Evolutionary conservation across 1,140 invertebrate species (phyloP), one percentile per base, ranked within the genome.

Genomic region (Carcinoscorpius rotundicauda): DNA sequence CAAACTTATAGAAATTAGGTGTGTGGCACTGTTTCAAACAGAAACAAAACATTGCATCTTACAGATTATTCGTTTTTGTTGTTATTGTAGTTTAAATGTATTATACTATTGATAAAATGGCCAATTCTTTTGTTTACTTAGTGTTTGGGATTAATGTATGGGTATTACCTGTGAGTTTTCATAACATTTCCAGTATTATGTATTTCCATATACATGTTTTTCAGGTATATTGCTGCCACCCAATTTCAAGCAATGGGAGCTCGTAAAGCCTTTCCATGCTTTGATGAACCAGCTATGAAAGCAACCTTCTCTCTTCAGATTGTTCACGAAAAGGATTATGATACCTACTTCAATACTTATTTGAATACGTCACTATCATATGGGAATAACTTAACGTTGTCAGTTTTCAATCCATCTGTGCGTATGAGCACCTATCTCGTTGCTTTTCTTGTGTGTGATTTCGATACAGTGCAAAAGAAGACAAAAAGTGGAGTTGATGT

Each of bases 341-440:
- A 91, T 69, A 88, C 89, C 0, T 78, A 93, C 48, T 93, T 89
- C 71, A 94, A 94, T 61, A 29, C 70, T 3, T 52, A 62, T 9
- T 51, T 64, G 59, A 69, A n/a, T 11, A 55, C 11, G 50, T 59
- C 51, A 51, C 63, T 52, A 11, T 53, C 64, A 49, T 68, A 68
- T 66, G 67, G 64, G 6, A 62, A 69, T 52, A 65, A 63, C 5
- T 51, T 67, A 6, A 58, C 61, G 4, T 52, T 72, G 10, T 69
- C 71, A 4, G 87, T 87, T 3, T 98, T 95, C 76, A 85, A 89
- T 69, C 86, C 81, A 64, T 92, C 93, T 3, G 93, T 94, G 0
- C 85, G 93, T 65, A 98, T 98, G 96, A 95, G 93, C 2, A 97
- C 95, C 0, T 98, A 98, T 75, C 79, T 98, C 62, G 86, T 98